Percentiles rank a stretch among this genome's conserved stretches.
These are phyloP conservation scores for Gnathonemus echidnorhynchus DNA, from an alignment of 2,113 vertebrate species.

Conservation along the genomic window DNA sequence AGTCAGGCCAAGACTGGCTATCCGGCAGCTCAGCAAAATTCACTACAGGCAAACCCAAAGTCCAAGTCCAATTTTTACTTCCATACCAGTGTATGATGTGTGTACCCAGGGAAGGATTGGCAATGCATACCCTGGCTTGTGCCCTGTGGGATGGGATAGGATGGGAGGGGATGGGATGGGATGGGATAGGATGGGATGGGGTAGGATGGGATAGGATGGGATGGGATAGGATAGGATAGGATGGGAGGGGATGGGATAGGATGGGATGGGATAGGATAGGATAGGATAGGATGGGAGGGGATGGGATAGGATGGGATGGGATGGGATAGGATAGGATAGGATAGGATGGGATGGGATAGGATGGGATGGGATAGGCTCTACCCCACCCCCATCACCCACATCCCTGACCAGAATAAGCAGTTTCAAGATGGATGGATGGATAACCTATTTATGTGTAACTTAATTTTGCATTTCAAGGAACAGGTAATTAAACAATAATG, in stretches of 20 bases:
- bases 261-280: neutral
- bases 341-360: neutral
- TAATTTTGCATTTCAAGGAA: neutral
- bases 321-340: neutral
- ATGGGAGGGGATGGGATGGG: neutral
- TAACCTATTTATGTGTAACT: neutral
- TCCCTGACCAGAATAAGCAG: neutral
- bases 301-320: too few relatives aligned
- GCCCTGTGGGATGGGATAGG: neutral
- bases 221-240: neutral
- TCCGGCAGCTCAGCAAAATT: neutral
- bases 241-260: neutral
- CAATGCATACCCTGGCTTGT: neutral
- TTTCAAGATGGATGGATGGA: neutral
- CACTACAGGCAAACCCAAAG: neutral
- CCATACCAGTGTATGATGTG: neutral
- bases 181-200: neutral
- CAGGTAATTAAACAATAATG: constrained; percentile 2
- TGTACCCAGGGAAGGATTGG: neutral
- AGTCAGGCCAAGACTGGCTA: neutral
- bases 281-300: neutral
- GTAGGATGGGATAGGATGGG: too few relatives aligned
- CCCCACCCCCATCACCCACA: neutral
- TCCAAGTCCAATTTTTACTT: neutral
- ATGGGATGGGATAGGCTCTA: neutral